These are phyloP conservation scores for Hydrozoanthus tunicans DNA, from an alignment of 64 coral and sea anemone species.

Conservation along the genomic window DNA sequence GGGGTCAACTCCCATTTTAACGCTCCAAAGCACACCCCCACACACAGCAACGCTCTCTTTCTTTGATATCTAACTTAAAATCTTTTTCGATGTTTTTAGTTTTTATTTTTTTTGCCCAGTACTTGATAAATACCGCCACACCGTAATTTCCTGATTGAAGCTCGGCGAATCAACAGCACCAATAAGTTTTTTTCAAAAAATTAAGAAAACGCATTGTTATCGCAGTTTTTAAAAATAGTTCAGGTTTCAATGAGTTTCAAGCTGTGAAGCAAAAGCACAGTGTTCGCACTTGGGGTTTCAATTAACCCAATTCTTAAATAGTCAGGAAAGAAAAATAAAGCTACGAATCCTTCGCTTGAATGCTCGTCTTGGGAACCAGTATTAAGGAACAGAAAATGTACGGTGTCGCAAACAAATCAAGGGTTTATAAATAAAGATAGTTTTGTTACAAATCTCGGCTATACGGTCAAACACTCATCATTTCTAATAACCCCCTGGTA, in stretches of 20 bases:
- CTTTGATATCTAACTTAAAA: not conserved
- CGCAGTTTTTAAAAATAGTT: not conserved
- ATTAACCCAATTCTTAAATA: slow-evolving; percentile 21
- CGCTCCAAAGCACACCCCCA: slow-evolving; percentile 7
- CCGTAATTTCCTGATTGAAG: not conserved
- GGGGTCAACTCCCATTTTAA: slow-evolving; percentile 35
- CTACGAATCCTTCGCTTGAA: too few relatives aligned
- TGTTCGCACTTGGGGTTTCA: slow-evolving; percentile 24
- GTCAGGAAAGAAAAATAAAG: not conserved
- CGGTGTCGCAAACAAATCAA: too few relatives aligned
- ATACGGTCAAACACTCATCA: too few relatives aligned
- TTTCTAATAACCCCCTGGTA: too few relatives aligned
- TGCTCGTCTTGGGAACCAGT: too few relatives aligned
- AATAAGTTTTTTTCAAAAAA: not conserved
- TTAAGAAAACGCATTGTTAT: not conserved
- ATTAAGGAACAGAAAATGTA: too few relatives aligned
- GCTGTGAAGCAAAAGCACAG: slow-evolving; percentile 15
- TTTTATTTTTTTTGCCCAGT: not conserved
- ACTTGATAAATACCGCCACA: not conserved
- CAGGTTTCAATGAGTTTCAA: not conserved
- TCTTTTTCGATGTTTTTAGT: not conserved
- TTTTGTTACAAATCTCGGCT: too few relatives aligned
- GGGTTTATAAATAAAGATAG: too few relatives aligned
- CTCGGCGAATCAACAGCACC: not conserved
- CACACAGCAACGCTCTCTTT: not conserved